These are phyloP conservation scores for Drosophila mercatorum DNA, from an alignment of 2,888 invertebrate genomes.

Conservation along the genomic window DNA sequence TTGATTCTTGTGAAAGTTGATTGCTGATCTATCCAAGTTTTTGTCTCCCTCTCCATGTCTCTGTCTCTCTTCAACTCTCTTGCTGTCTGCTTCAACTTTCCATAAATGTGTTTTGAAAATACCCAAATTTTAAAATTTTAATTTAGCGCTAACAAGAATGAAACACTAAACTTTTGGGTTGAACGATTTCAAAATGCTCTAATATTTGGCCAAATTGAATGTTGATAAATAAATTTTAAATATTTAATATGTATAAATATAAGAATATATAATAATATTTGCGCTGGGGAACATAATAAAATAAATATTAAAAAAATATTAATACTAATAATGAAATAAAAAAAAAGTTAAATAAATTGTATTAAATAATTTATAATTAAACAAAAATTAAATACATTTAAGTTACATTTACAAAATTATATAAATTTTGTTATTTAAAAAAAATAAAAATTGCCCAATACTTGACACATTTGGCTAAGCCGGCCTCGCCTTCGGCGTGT, in stretches of 20 bases:
- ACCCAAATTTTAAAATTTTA: background rate
- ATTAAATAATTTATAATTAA: too few relatives aligned
- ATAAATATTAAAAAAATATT: too few relatives aligned
- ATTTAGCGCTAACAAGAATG: conserved; percentile 10
- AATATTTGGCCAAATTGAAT: background rate
- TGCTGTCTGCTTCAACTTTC: conserved; percentile 20
- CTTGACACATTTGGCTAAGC: background rate
- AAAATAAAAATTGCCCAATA: background rate
- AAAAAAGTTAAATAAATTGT: too few relatives aligned
- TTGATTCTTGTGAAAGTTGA: conserved; percentile 64
- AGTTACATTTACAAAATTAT: background rate
- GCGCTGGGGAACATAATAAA: too few relatives aligned
- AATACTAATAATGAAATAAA: too few relatives aligned
- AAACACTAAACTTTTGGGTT: background rate
- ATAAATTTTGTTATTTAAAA: background rate
- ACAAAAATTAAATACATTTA: background rate
- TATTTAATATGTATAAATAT: too few relatives aligned
- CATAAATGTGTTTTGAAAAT: conserved; percentile 25
- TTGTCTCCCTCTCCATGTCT: background rate
- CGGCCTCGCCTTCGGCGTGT: background rate
- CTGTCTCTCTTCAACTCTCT: background rate
- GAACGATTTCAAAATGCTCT: conserved; percentile 1
- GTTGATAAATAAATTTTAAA: too few relatives aligned
- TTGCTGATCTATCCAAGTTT: conserved; percentile 12
- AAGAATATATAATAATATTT: too few relatives aligned